Evolutionary conservation across 2,797 vertebrate species (phyloP).

Genomic region (Botia almorhae): DNA sequence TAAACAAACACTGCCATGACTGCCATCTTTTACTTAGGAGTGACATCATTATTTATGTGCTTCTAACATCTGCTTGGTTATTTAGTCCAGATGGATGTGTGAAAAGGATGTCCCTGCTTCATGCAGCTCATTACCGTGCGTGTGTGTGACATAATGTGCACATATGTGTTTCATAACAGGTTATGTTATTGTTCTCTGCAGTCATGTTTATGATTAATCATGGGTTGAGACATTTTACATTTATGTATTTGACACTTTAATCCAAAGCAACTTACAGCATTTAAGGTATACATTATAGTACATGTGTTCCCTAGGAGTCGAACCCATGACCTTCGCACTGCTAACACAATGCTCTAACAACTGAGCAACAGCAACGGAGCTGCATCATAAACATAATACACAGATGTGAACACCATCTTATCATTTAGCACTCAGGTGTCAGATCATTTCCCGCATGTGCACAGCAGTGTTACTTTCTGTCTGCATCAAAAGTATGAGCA

Average conservation of each 20-base stretch:
- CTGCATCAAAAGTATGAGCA: background rate
- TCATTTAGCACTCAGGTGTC: background rate
- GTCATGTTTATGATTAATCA: background rate
- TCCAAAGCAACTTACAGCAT: too few relatives aligned
- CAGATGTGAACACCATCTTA: background rate
- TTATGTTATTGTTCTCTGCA: background rate
- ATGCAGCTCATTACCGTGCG: slow-evolving; percentile 36
- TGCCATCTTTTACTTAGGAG: slow-evolving; percentile 49
- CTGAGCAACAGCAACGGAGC: background rate
- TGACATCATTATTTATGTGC: slow-evolving; percentile 72
- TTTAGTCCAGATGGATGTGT: slow-evolving; percentile 64
- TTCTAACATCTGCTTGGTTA: slow-evolving; percentile 70
- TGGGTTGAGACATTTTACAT: too few relatives aligned
- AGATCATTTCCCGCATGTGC: slow-evolving; percentile 5
- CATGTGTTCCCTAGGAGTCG: too few relatives aligned
- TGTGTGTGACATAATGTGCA: slow-evolving; percentile 11
- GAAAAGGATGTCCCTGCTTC: slow-evolving; percentile 55
- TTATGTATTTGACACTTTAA: too few relatives aligned
- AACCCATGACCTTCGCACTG: too few relatives aligned
- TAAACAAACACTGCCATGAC: slow-evolving; percentile 60
- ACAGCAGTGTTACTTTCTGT: background rate
- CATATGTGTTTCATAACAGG: background rate
- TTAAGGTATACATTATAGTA: too few relatives aligned
- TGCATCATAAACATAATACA: background rate
- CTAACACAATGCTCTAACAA: too few relatives aligned